Base-by-base conservation (phyloP, 2,888 invertebrate genomes). In the Metacarcinus magister region DNA sequence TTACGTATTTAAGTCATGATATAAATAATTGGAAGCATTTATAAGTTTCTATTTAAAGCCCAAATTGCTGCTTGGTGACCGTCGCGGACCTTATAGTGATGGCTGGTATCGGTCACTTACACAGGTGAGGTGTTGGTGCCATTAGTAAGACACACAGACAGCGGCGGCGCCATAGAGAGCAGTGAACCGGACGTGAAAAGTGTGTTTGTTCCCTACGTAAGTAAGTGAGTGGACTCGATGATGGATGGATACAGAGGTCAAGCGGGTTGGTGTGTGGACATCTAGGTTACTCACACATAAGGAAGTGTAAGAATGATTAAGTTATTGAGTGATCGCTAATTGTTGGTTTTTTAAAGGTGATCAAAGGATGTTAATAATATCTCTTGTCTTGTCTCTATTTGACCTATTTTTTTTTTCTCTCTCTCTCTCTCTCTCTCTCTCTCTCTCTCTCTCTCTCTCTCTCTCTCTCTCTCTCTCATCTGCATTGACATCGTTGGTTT, bases 351-450 rank as follows among this genome's bases (percentile, higher is more conserved):
- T 5, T 13, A 60, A 60, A 60, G 60, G 48, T 48, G 48, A 48
- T 5, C 13, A 13, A 48, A 48, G 5, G 48, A 13, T 48, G 48
- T 8, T 48, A 48, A 48, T 13, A 5, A 54, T 67, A 7, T 23
- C 67, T 23, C 67, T 67, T 19, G 7, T 19, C 19, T 19, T 67
- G 13, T 23, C 19, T 23, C 7, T 32, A 13, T 32, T 23, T 32
- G 32, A 5, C 32, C 82, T 0, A 28, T 32, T 32, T 32, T 0
- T 28, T 23, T 28, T 23, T 13, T 82, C 82, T 82, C 82, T 82
- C 82, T 82, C 82, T 82, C 82, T 82, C 82, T 67, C 67, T 67
- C 67, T 67, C 67, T 67, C 67, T 67, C 67, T 67, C 67, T 67
- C 67, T 67, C 67, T 67, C 67, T 67, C 67, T 67, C 67, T 67